Evolutionary conservation across 2,888 invertebrate genomes (phyloP), one percentile per base, ranked within the genome.

Genomic region (Drosophila rubida): DNA sequence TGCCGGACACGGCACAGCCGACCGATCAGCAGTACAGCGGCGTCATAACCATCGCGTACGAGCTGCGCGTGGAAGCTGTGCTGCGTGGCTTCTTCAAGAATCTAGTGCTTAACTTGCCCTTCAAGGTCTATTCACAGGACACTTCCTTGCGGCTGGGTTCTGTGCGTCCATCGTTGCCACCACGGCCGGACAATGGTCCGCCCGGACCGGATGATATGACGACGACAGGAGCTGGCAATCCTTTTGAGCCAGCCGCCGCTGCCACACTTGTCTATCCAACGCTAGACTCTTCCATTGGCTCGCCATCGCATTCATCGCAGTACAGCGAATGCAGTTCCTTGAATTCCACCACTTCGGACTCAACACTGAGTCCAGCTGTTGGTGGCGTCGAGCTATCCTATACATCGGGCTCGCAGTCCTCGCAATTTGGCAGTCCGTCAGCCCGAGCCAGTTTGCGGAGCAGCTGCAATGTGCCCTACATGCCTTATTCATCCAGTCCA

Each of bases 31-130:
- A 85, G 11, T 55, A 75, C 8, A 90, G 91, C 25, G 86, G 82
- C 4, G 90, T 91, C 9, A 91, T 92, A 30, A 84, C 87, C 22
- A 89, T 92, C 59, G 62, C 78, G 4, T 92, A 92, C 64, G 89
- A 90, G 55, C 67, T 92, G 35, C 90, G 91, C 5, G 91, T 92
- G 2, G 92, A 92, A 68, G 92, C 91, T 1, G 90, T 91, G 42
- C 65, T 92, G 53, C 89, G 91, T 2, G 91, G 92, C 0, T 89
- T 92, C 50, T 91, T 91, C 54, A 92, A 92, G 75, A 92, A 92
- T 78, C 71, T 92, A 14, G 80, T 89, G 32, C 73, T 92, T 4
- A 87, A 88, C 66, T 73, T 92, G 58, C 91, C 91, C 7, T 87
- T 92, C 51, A 87, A 81, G 64, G 82, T 92, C 0, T 91, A 90